Evolutionary conservation across 2,113 vertebrate genomes (phyloP), one percentile per base, ranked within the genome.

Genomic region (Glareola pratincola): DNA sequence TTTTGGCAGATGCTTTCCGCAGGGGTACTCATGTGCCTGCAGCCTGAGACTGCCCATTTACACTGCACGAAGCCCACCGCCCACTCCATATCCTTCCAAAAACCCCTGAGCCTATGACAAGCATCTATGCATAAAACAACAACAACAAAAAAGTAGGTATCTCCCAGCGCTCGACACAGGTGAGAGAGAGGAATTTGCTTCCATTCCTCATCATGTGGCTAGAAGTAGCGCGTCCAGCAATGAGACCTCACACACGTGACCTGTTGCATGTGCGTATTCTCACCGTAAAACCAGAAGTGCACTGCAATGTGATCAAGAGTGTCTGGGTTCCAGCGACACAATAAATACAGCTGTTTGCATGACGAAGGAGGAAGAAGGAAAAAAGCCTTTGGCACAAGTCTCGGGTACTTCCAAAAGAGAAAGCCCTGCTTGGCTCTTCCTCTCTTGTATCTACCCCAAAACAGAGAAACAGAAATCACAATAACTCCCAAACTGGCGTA

Each of bases 111-210:
- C 11, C 32, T 67, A 1, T 37, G 50, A 26, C 17, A 83, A n/a
- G 24, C 7, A 22, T 6, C 6, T 22, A 74, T 60, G n/a, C 18
- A 34, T n/a, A 39, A 79, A 92, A 64, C 4, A 90, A n/a, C 12
- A 90, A 19, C 36, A 92, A 5, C 3, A 45, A 39, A 36, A 45
- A 37, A 41, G 6, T 6, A 59, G 9, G 3, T 54, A 23, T 54
- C 51, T 79, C 48, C 39, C 57, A 60, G 24, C 0, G 1, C 43
- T 56, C 4, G 0, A 11, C 27, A 39, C 8, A 47, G 20, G 8
- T 50, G 34, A 86, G 56, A 71, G 59, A 69, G 22, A n/a, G 30
- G 14, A 75, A 64, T 62, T 73, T 64, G 5, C 18, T 92, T 56
- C 48, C 16, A 8, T 12, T 15, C 22, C 29, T 39, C 62, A 24